Base-by-base conservation (phyloP, 1,140 invertebrate species). In the Drosophila micromelanica region DNA sequence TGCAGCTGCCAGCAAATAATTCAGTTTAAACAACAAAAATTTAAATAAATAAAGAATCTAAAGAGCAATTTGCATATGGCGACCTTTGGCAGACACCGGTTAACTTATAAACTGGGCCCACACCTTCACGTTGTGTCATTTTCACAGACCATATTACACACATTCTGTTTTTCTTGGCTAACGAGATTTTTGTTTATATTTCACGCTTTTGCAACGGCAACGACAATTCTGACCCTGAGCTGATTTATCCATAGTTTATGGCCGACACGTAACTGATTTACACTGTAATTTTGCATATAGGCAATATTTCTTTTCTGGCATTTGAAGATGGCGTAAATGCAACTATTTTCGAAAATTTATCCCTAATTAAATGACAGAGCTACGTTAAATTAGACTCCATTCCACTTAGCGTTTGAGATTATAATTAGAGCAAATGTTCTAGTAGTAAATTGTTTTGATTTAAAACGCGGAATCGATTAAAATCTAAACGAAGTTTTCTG, bases 21-120 rank as follows among this genome's bases (percentile, higher is more conserved):
- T 63, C 73, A 80, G 67, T 56, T n/a, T 65, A n/a, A n/a, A n/a
- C 37, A 37, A 45, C 38, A 63, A 30, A 46, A 54, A 43, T 20
- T 27, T 38, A 37, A 13, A 63, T 23, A 54, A 60, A 74, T n/a
- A 17, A 30, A 46, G 32, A 51, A 67, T 71, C 70, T 71, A 65
- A 76, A 78, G 23, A 63, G 27, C 62, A 69, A 86, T 86, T 86
- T 87, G 82, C 81, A 86, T 86, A 78, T 35, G 60, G 3, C 74
- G 82, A 86, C 81, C 81, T 86, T 86, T 86, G 74, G 49, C 78
- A 56, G 23, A 52, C 43, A 62, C 32, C 13, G 45, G 20, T 27
- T 32, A 35, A 12, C 23, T 35, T 8, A 45, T 11, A 3, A 61
- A 37, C 45, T 46, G 30, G n/a, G 35, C 55, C 59, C 79, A 78